Percentiles rank a stretch among this genome's conserved stretches.
Evolutionary conservation across 1,140 invertebrate species (phyloP).

Genomic region (Aculops lycopersici): DNA sequence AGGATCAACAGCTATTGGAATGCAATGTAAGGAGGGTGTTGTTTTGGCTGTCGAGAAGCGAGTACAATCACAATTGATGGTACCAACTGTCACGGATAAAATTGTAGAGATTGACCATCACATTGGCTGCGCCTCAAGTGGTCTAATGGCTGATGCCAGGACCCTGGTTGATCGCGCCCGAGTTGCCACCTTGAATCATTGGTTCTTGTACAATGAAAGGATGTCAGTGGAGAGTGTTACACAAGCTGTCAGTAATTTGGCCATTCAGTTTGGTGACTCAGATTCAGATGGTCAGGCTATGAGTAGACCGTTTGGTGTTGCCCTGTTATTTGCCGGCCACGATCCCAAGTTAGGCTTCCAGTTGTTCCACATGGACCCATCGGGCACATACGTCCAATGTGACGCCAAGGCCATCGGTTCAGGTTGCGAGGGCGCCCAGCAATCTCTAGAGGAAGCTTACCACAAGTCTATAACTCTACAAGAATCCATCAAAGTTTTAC

Average conservation of each 20-base stretch:
- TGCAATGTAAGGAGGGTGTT: slow-evolving; percentile 67
- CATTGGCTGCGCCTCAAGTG: slow-evolving; percentile 87
- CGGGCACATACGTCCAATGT: slow-evolving; percentile 79
- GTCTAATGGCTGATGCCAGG: slow-evolving; percentile 84
- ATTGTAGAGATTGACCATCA: slow-evolving; percentile 80
- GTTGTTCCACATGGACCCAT: slow-evolving; percentile 82
- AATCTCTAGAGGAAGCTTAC: slow-evolving; percentile 59
- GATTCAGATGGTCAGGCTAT: slow-evolving; percentile 76
- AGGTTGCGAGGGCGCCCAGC: slow-evolving; percentile 92
- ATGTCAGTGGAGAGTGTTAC: slow-evolving; percentile 91
- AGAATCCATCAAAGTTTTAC: slow-evolving; percentile 59
- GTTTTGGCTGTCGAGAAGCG: slow-evolving; percentile 90
- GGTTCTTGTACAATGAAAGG: slow-evolving; percentile 82
- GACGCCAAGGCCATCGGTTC: slow-evolving; percentile 97
- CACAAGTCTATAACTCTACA: slow-evolving; percentile 74
- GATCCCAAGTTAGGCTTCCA: slow-evolving; percentile 22
- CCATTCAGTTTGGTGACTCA: slow-evolving; percentile 91
- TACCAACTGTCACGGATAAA: slow-evolving; percentile 80
- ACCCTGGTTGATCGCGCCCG: slow-evolving; percentile 75
- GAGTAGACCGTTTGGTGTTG: slow-evolving; percentile 95
- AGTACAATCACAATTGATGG: slow-evolving; percentile 83
- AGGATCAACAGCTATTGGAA: slow-evolving; percentile 93
- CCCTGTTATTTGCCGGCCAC: slow-evolving; percentile 28
- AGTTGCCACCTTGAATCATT: slow-evolving; percentile 80
- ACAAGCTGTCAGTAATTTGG: slow-evolving; percentile 85